phyloP scores from a whole-genome alignment of 1,140 invertebrate genomes.

The Drosophila kikkawai region DNA sequence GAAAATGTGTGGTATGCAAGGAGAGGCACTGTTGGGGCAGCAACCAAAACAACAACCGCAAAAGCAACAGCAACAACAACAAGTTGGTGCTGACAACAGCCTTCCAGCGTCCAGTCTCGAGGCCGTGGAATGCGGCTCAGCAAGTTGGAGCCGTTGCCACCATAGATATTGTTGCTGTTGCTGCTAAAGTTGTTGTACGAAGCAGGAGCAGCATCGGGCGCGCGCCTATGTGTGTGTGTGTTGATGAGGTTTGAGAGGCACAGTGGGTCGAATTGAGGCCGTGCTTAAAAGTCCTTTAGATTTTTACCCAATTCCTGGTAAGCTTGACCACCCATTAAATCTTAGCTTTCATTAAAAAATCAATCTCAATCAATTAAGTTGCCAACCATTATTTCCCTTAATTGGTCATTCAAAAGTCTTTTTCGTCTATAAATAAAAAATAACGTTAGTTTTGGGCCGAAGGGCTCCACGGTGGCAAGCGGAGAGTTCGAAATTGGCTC shows the following conservation, averaged over 20 bases:
- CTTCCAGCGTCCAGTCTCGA: slow-evolving; percentile 42
- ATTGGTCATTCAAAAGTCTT: neutral
- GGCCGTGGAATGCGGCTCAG: slow-evolving; percentile 72
- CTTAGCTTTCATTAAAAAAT: neutral
- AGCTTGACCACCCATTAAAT: neutral
- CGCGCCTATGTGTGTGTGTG: slow-evolving; percentile 23
- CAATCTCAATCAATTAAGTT: neutral
- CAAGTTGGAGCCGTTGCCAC: slow-evolving; percentile 59
- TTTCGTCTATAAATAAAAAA: neutral
- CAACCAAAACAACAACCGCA: slow-evolving; percentile 21
- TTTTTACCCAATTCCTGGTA: no score
- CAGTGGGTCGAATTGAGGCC: slow-evolving; percentile 41
- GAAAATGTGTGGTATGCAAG: slow-evolving; percentile 10
- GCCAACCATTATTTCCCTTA: neutral
- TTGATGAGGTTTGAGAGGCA: slow-evolving; percentile 68
- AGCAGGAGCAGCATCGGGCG: slow-evolving; percentile 21
- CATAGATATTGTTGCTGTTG: slow-evolving; percentile 38
- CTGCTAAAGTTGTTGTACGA: slow-evolving; percentile 22
- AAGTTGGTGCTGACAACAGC: slow-evolving; percentile 25
- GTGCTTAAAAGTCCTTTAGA: neutral
- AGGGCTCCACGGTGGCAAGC: slow-evolving; percentile 36
- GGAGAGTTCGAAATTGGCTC: slow-evolving; percentile 37
- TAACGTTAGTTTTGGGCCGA: neutral
- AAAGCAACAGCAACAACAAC: slow-evolving; percentile 14
- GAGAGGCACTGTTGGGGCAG: slow-evolving; percentile 9